phyloP scores from a whole-genome alignment of 2,113 vertebrate genomes.

The Dicrurus megarhynchus region DNA sequence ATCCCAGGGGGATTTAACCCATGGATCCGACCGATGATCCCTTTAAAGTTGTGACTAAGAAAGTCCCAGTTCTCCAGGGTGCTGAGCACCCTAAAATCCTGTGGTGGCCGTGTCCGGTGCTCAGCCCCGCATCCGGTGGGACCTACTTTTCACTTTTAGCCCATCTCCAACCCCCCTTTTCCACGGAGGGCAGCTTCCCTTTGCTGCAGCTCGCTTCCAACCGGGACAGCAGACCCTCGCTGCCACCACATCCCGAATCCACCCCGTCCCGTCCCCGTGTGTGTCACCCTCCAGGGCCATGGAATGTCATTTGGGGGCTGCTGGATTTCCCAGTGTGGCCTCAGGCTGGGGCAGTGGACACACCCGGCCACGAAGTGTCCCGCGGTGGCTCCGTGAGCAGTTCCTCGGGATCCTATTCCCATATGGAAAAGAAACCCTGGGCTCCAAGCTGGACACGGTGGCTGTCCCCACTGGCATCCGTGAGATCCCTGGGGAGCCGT shows the following conservation, averaged over 20 bases:
- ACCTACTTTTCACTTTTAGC: neutral
- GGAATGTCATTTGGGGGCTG: accelerated
- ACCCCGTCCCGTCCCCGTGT: accelerated
- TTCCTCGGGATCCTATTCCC: accelerated
- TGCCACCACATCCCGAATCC: accelerated
- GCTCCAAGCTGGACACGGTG: neutral
- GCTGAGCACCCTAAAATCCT: neutral
- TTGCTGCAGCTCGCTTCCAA: neutral
- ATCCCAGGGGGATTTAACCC: slow-evolving; percentile 45
- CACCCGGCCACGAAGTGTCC: accelerated
- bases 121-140: accelerated
- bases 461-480: neutral
- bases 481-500: neutral
- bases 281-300: neutral
- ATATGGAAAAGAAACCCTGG: neutral
- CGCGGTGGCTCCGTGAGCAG: accelerated
- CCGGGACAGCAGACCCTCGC: neutral
- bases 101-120: accelerated
- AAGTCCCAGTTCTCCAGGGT: neutral
- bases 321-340: neutral
- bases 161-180: accelerated
- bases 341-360: neutral
- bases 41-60: slow-evolving; percentile 12
- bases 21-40: slow-evolving; percentile 27
- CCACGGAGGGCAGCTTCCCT: neutral